Percentiles rank a stretch among this genome's conserved stretches.
phyloP scores from a whole-genome alignment of 2,888 invertebrate species.

The Pyralis farinalis region DNA sequence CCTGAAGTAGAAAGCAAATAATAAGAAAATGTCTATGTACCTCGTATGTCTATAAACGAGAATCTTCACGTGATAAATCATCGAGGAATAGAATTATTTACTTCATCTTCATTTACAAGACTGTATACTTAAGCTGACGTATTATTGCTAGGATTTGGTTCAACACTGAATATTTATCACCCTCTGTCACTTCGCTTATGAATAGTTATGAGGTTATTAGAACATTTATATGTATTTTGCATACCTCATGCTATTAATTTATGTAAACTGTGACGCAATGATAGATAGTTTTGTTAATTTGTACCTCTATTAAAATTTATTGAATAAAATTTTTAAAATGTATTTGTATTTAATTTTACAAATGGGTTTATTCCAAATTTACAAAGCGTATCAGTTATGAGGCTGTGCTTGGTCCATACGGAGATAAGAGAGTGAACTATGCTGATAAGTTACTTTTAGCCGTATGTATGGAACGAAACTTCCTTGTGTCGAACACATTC shows the following conservation, averaged over 20 bases:
- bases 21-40: too few relatives aligned
- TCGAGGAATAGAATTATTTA: constrained; percentile 25
- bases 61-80: constrained; percentile 5
- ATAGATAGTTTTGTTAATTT: constrained; percentile 3
- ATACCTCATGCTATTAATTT: constrained; percentile 18
- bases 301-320: neutral
- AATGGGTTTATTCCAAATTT: too few relatives aligned
- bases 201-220: constrained; percentile 40
- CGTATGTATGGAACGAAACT: too few relatives aligned
- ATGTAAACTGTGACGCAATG: constrained; percentile 13
- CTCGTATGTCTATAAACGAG: too few relatives aligned
- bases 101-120: constrained; percentile 36
- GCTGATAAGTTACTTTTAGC: too few relatives aligned
- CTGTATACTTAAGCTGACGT: constrained; percentile 36
- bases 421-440: too few relatives aligned
- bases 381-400: too few relatives aligned
- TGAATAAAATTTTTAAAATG: too few relatives aligned
- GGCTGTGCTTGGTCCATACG: too few relatives aligned
- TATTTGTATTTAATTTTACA: too few relatives aligned
- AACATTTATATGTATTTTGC: constrained; percentile 17
- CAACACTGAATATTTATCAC: constrained; percentile 53
- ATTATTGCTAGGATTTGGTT: constrained; percentile 44
- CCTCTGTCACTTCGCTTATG: constrained; percentile 45
- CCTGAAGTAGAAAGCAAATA: too few relatives aligned
- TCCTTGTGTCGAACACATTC: too few relatives aligned